Evolutionary conservation across 64 coral and sea anemone species (phyloP), one percentile per base, ranked within the genome.

Genomic region (Cladopsammia gracilis): DNA sequence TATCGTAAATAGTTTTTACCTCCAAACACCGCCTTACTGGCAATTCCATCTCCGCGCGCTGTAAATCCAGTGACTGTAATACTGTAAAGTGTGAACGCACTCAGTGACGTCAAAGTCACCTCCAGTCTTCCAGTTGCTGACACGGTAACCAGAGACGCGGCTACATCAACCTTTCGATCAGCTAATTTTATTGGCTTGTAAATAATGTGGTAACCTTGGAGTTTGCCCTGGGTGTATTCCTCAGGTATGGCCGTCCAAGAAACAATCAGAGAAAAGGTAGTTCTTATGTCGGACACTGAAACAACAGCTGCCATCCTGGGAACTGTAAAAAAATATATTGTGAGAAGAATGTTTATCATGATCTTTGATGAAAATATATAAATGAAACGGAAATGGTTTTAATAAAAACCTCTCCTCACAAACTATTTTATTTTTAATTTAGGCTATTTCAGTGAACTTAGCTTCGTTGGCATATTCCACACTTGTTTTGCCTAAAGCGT

Each of bases 21-120:
- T 67, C 60, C 84, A 70, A 22, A 20, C 7, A 87, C 20, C 14
- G 64, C 15, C 18, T 68, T 19, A 11, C 25, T 67, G 24, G 48
- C 7, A 22, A 10, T 13, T 12, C 84, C 84, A 71, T 50, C 23
- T 87, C 84, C 84, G 1, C 22, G 20, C 18, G 25, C 50, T 0
- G 84, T 87, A 48, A 70, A 87, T 10, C 15, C 84, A 10, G 26
- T 42, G 6, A 87, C 68, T n/a, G 22, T 64, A 67, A 87, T 87
- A 16, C 66, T 56, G 66, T 87, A 87, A 14, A 44, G 49, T 14
- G 84, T 70, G 45, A 70, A 70, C 12, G 47, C 13, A 10, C 34
- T 72, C 18, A 87, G 23, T 19, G 49, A 18, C 14, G 23, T 20
- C 60, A 87, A 66, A 49, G 7, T 48, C 1, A 56, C 16, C 34